Conservation (phyloP, 2,113 vertebrate species). For the Callithrix jacchus region DNA sequence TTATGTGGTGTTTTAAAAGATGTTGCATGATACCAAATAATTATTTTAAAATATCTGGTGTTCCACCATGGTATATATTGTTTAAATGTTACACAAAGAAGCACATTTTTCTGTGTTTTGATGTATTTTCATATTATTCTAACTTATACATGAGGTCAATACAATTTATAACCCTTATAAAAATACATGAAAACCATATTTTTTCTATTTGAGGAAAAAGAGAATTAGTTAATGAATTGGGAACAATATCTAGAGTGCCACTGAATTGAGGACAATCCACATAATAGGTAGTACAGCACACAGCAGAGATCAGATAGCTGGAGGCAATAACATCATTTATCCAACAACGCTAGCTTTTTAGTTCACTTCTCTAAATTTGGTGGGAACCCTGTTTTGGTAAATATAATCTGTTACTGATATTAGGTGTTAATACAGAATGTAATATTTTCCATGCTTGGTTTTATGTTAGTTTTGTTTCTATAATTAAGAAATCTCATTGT, state of each 20-base stretch:
- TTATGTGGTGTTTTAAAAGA: constrained; percentile 61
- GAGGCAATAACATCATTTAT: not conserved
- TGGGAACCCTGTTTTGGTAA: not conserved
- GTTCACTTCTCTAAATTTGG: not conserved
- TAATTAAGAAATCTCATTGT: not conserved
- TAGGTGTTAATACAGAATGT: not conserved
- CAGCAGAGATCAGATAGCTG: not conserved
- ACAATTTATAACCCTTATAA: constrained; percentile 1
- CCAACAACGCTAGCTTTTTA: not conserved
- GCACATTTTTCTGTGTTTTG: constrained; percentile 51
- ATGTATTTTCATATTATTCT: constrained; percentile 4
- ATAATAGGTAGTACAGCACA: not conserved
- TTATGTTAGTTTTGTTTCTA: constrained; percentile 3
- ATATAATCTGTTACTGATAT: not conserved
- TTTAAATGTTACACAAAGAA: constrained; percentile 52
- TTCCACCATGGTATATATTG: not conserved
- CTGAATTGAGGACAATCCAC: not conserved
- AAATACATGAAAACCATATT: constrained; percentile 6
- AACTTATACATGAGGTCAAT: not conserved
- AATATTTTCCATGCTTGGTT: not conserved
- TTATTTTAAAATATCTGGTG: constrained; percentile 68
- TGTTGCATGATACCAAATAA: constrained; percentile 10
- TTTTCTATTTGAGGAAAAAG: not conserved
- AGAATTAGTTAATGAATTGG: not conserved
- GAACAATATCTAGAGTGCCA: not conserved